Evolutionary conservation across 2,113 vertebrate species (phyloP).

Genomic region (Brevimyrus niger): DNA sequence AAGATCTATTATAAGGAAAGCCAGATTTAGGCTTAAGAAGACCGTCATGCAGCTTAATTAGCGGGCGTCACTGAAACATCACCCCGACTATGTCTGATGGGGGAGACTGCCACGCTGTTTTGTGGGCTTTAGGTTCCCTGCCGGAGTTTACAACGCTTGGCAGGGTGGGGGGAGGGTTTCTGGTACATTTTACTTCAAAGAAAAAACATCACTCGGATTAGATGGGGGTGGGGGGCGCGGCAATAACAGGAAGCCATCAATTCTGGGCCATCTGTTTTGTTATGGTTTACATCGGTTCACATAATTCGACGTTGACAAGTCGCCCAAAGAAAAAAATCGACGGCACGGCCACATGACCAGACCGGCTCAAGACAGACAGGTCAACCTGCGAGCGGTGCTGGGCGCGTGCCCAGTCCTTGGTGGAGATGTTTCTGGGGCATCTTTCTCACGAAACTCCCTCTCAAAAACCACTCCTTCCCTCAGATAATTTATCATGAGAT

Average conservation of each 20-base stretch:
- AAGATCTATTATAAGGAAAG: background rate
- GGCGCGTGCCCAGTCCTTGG: background rate
- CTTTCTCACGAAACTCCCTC: background rate
- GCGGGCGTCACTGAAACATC: background rate
- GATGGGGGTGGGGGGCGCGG: background rate
- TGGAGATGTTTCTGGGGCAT: background rate
- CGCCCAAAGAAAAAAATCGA: background rate
- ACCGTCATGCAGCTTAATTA: background rate
- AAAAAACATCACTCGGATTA: background rate
- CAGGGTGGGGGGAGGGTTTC: background rate
- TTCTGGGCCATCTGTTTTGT: background rate
- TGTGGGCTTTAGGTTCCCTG: background rate
- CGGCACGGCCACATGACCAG: background rate
- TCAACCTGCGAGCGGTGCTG: background rate
- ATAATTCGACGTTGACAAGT: background rate
- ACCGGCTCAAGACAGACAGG: background rate
- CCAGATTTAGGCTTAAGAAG: constrained; percentile 3
- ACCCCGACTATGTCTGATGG: background rate
- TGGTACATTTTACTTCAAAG: background rate
- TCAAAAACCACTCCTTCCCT: background rate
- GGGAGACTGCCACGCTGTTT: background rate
- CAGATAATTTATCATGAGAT: too few species aligned
- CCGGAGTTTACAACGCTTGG: background rate
- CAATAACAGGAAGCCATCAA: background rate
- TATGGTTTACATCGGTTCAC: background rate